Evolutionary conservation across 2,113 vertebrate species (phyloP).

Genomic region (Nycticryphes semicollaris): DNA sequence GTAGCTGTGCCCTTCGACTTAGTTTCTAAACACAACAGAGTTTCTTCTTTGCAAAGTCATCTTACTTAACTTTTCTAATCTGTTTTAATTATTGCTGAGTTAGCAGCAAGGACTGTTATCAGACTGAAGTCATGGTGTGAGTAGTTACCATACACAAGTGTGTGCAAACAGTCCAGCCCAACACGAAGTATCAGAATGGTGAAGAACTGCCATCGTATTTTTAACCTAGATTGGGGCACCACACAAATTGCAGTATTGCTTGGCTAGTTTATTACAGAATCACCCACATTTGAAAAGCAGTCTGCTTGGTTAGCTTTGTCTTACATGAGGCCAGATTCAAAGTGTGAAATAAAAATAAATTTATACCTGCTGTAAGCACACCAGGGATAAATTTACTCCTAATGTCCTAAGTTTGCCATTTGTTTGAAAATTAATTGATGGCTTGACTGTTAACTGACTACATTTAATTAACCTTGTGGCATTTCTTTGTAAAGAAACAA

Average conservation of each 20-base stretch:
- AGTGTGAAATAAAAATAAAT: background rate
- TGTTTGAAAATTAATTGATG: background rate
- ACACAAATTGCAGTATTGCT: background rate
- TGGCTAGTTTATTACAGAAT: background rate
- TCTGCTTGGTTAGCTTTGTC: background rate
- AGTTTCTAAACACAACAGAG: background rate
- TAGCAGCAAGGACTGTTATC: background rate
- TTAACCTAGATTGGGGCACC: background rate
- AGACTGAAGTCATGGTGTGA: background rate
- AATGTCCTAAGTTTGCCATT: background rate
- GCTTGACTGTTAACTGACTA: background rate
- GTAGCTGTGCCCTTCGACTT: constrained; percentile 9
- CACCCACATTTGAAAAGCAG: background rate
- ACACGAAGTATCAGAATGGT: background rate
- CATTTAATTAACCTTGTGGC: background rate
- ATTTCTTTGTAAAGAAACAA: background rate
- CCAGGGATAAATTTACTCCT: background rate
- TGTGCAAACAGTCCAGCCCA: background rate
- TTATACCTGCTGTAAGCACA: background rate
- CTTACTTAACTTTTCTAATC: background rate
- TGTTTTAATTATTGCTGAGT: background rate
- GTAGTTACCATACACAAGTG: background rate
- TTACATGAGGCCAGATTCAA: background rate
- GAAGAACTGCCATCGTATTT: background rate
- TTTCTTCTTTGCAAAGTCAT: background rate